Evolutionary conservation across 2,113 vertebrate genomes (phyloP), one percentile per base, ranked within the genome.

Genomic region (Sminthopsis crassicaudata): DNA sequence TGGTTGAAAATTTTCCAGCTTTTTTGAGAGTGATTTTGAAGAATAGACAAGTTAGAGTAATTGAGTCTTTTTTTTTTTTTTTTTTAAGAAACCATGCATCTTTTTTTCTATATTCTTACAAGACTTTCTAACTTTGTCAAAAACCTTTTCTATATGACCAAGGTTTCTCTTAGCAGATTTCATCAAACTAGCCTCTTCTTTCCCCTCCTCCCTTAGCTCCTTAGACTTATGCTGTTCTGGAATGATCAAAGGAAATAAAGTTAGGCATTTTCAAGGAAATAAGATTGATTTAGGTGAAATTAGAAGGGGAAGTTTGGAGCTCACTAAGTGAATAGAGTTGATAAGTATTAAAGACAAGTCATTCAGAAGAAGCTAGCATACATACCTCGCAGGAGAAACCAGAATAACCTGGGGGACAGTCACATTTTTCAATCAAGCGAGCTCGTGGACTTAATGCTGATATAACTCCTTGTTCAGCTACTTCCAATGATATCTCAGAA

Each of bases 341-440:
- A 84, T 84, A 84, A 84, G 36, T 84, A 42, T 84, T 42, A 84
- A 53, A 14, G 2, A 67, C 42, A 48, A 48, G 9, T 42, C 67
- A 42, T 27, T 92, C 25, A 46, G 8, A 1, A 23, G 26, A 36
- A 55, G 89, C 14, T 90, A 93, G 51, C 6, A 67, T 98, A 99
- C 6, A 67, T 98, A 99, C 99, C 99, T 99, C 99, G 97, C 99
- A 99, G 94, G 99, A 99, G 26, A 99, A 98, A 27, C 99, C 99
- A 0, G 99, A 99, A 96, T 99, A 99, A 93, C 99, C 99, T 0
- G 95, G 1, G 0, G 99, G 99, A 97, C 99, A 99, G 53, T 99
- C 98, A 89, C 99, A 99, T 94, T 98, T 98, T 97, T 99, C 99
- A 92, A 99, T 99, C 97, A 99, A 97, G 95, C 98, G 97, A 89